Conservation (phyloP, 53 echinoderm and acorn worm species). For the Echinometra lucunter region DNA sequence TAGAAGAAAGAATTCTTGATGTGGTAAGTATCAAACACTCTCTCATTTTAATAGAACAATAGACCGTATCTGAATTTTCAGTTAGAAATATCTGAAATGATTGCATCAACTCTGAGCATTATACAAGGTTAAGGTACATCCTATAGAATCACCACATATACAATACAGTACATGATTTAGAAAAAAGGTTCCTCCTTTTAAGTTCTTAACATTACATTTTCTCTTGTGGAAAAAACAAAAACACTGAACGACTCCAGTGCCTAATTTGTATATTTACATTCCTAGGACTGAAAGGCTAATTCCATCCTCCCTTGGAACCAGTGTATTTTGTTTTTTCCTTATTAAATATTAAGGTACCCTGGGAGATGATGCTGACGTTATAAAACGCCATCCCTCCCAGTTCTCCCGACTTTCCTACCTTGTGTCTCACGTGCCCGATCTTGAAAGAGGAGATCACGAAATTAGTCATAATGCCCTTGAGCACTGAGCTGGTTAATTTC, state of each 20-base stretch:
- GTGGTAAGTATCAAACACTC: constrained; percentile 81
- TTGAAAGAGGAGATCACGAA: constrained; percentile 21
- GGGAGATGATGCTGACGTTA: constrained; percentile 3
- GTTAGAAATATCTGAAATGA: not conserved
- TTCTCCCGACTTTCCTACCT: not conserved
- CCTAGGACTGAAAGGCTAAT: not conserved
- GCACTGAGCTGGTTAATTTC: constrained; percentile 45
- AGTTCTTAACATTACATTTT: not conserved
- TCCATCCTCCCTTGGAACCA: not conserved
- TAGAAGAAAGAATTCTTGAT: constrained; percentile 96
- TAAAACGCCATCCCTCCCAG: not conserved
- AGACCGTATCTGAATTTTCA: not conserved
- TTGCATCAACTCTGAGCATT: not conserved
- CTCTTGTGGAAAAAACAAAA: not conserved
- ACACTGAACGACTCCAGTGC: not conserved
- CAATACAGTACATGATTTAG: not conserved
- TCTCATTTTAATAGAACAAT: not conserved
- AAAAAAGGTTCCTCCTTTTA: not conserved
- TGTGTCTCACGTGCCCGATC: constrained; percentile 31
- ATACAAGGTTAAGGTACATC: not conserved
- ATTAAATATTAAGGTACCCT: constrained; percentile 23
- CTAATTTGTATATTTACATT: not conserved
- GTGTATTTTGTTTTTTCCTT: constrained; percentile 13
- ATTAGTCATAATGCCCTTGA: constrained; percentile 59
- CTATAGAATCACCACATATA: not conserved